phyloP scores from a whole-genome alignment of 2,797 vertebrate species.

The Gorsachius magnificus region DNA sequence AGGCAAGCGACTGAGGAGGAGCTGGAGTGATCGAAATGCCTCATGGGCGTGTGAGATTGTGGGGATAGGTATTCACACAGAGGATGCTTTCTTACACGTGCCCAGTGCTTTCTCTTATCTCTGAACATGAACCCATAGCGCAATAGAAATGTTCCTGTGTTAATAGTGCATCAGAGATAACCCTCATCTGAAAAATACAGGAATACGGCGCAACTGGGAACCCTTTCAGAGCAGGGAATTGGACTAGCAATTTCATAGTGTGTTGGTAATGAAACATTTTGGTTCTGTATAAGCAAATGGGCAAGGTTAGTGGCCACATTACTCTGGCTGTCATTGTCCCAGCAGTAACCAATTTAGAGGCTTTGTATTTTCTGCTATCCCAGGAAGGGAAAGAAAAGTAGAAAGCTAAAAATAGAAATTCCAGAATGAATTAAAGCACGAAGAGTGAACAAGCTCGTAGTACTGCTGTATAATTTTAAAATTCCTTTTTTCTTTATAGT shows the following conservation, averaged over 20 bases:
- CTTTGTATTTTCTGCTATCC: conserved; percentile 45
- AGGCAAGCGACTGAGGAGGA: not conserved
- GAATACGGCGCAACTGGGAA: conserved; percentile 16
- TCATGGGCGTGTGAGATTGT: not conserved
- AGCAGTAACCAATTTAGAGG: conserved; percentile 54
- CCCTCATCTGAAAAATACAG: conserved; percentile 39
- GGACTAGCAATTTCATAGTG: conserved; percentile 15
- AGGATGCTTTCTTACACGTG: conserved; percentile 24
- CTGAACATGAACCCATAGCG: conserved; percentile 16
- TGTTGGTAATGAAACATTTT: conserved; percentile 44
- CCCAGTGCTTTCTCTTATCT: conserved; percentile 49
- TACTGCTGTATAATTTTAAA: not conserved
- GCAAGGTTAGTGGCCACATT: conserved; percentile 39
- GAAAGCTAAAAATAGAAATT: conserved; percentile 45
- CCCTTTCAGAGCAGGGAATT: conserved; percentile 41
- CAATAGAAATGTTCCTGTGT: conserved; percentile 40
- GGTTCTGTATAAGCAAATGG: conserved; percentile 51
- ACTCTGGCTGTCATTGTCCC: conserved; percentile 29
- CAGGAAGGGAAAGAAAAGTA: conserved; percentile 19
- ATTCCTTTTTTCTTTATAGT: not conserved
- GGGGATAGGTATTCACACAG: conserved; percentile 18
- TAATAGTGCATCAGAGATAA: conserved; percentile 30
- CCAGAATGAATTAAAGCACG: not conserved
- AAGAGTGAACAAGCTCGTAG: not conserved
- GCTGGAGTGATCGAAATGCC: conserved; percentile 5